Base-by-base conservation (phyloP, 2,113 vertebrate species). In the Archocentrus centrarchus region DNA sequence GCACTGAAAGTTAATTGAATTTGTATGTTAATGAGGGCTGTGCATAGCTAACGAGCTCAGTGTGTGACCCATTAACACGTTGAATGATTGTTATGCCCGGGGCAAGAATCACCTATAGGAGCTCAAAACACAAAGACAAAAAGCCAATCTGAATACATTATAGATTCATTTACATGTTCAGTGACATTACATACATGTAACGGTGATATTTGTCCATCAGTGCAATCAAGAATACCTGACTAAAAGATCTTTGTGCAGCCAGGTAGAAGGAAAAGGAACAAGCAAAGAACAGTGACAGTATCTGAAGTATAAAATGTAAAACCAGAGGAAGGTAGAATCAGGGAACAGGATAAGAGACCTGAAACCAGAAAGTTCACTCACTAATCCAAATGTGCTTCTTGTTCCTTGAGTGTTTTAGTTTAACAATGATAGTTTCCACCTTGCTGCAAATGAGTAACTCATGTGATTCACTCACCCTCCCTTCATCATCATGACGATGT, bases 11-110 rank as follows among this genome's bases (percentile, higher is more conserved):
- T 95, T 95, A 96, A 96, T 96, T 96, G 94, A 96, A 96, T 96
- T 95, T 95, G 94, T 95, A 96, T 95, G 96, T 90, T 94, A 96
- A 96, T 96, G 93, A 95, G 91, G 80, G 86, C 91, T 90, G 93
- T 91, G 95, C 95, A 94, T 94, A 94, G 94, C 91, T 95, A 95
- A 95, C 90, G 94, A 95, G 95, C 95, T 94, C 90, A 91, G 92
- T 91, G 94, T 94, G 94, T 86, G 92, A 95, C 83, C 94, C 95
- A 96, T 96, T 96, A 96, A 93, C 95, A 95, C 86, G 50, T 89
- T 95, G 94, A 95, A 93, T 94, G 95, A 96, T 95, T 94, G 96
- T 93, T 92, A 75, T 92, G 94, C 96, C 94, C 83, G 35, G 90
- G 93, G 96, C 94, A 86, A 93, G 89, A 91, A 92, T 95, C 93